Percentiles rank a stretch among this genome's conserved stretches.
These are phyloP conservation scores for Vireo griseus DNA, from an alignment of 2,797 vertebrate species.

Conservation along the genomic window DNA sequence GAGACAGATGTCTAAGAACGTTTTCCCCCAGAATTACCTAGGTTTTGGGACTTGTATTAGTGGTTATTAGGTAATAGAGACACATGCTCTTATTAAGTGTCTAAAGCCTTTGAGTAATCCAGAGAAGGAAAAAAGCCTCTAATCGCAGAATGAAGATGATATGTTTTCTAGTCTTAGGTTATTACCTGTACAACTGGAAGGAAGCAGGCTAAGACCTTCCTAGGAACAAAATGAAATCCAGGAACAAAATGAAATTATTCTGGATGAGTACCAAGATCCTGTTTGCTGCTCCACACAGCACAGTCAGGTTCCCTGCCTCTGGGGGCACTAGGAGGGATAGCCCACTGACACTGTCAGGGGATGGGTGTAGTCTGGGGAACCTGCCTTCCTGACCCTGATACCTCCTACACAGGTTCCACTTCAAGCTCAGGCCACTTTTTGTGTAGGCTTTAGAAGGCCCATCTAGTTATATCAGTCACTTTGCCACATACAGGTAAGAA, in stretches of 20 bases:
- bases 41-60: neutral
- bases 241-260: neutral
- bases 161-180: neutral
- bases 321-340: neutral
- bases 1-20: neutral
- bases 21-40: rapidly evolving
- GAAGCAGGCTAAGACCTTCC: neutral
- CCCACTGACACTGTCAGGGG: rapidly evolving
- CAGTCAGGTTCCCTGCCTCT: neutral
- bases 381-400: neutral
- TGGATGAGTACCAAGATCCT: neutral
- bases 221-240: too few relatives aligned
- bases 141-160: neutral
- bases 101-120: neutral
- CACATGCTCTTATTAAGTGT: rapidly evolving
- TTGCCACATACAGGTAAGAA: neutral
- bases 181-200: neutral
- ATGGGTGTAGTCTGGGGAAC: neutral
- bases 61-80: neutral
- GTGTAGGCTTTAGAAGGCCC: neutral
- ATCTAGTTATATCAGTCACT: neutral
- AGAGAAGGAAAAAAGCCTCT: neutral
- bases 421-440: neutral
- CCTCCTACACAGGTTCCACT: neutral
- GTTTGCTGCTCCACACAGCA: neutral